Conservation (phyloP, 2,888 invertebrate genomes). For the Pyrrhosoma nymphula region DNA sequence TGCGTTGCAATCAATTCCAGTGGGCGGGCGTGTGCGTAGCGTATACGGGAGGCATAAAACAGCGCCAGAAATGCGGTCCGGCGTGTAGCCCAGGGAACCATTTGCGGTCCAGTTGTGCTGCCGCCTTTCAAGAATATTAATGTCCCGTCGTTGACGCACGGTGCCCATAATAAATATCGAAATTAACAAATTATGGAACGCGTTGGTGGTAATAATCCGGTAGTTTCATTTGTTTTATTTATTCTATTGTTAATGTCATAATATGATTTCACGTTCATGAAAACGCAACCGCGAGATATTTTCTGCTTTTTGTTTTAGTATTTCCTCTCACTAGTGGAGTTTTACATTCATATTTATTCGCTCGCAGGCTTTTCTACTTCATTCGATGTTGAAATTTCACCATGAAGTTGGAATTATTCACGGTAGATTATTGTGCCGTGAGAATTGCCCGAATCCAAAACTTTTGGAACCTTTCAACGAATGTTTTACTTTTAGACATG, state of each 20-base stretch:
- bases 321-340: no score
- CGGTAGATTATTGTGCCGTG: background rate
- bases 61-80: background rate
- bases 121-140: background rate
- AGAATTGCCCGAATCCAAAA: no score
- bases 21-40: background rate
- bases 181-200: background rate
- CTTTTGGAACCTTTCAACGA: no score
- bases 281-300: background rate
- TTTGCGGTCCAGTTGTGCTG: background rate
- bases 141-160: background rate
- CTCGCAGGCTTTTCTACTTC: no score
- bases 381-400: background rate
- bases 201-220: background rate
- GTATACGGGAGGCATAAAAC: background rate
- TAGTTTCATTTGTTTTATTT: background rate
- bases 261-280: background rate
- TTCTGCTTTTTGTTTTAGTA: no score
- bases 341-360: no score
- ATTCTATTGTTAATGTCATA: background rate
- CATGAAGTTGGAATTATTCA: background rate
- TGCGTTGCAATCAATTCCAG: background rate
- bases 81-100: background rate
- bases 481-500: no score
- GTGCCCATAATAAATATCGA: background rate